These are phyloP conservation scores for Sylvia atricapilla DNA, from an alignment of 2,113 vertebrate genomes.

Conservation along the genomic window DNA sequence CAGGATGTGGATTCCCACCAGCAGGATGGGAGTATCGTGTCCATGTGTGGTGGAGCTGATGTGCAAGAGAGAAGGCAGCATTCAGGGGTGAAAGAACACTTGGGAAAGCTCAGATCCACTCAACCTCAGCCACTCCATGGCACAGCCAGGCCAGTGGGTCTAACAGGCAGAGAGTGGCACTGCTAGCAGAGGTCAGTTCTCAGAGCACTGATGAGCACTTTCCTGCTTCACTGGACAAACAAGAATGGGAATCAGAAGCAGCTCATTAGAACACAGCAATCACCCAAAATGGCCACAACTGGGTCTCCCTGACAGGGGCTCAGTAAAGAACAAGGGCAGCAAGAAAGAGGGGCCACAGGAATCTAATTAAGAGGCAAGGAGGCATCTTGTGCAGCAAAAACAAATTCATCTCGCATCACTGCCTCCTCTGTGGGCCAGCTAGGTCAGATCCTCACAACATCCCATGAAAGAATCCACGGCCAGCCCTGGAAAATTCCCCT, in stretches of 20 bases:
- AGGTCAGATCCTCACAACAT: background rate
- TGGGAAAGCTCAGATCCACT: background rate
- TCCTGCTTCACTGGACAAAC: background rate
- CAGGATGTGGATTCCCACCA: background rate
- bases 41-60: background rate
- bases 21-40: rapidly evolving
- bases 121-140: rapidly evolving
- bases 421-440: background rate
- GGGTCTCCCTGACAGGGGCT: background rate
- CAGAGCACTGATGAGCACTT: background rate
- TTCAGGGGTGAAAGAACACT: background rate
- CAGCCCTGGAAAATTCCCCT: background rate
- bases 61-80: background rate
- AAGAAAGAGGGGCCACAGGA: background rate
- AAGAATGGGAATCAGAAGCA: background rate
- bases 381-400: background rate
- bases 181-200: background rate
- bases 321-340: background rate
- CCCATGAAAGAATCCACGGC: background rate
- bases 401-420: background rate
- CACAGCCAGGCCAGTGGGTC: background rate
- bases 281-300: background rate
- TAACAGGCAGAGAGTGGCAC: background rate
- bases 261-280: background rate
- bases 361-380: background rate